A percentile compares a stretch with the other conserved stretches of the same genome.
phyloP scores from a whole-genome alignment of 2,888 invertebrate genomes.

The Mimachlamys varia region DNA sequence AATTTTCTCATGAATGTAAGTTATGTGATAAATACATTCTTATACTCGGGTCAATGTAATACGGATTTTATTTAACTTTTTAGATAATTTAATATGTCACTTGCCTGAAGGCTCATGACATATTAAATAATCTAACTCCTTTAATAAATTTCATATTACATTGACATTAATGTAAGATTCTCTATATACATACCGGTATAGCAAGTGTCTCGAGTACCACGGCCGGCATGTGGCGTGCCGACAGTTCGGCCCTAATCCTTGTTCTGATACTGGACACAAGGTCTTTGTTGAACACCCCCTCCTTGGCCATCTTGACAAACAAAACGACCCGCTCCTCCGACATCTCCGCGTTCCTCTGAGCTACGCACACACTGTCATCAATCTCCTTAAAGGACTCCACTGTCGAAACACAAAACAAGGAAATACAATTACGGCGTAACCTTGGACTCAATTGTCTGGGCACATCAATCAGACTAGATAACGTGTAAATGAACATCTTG shows the following conservation, averaged over 20 bases:
- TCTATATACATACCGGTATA: constrained; percentile 83
- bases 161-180: too few species aligned
- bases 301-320: constrained; percentile 83
- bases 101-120: too few species aligned
- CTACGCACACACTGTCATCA: constrained; percentile 84
- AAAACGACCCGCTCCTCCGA: constrained; percentile 84
- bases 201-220: constrained; percentile 82
- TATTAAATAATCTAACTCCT: too few species aligned
- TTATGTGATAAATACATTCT: too few species aligned
- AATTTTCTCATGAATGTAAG: too few species aligned
- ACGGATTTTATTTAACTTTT: too few species aligned
- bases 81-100: too few species aligned
- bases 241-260: constrained; percentile 81
- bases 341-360: constrained; percentile 81
- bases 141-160: too few species aligned
- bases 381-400: constrained; percentile 83
- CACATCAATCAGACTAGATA: too few species aligned
- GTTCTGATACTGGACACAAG: constrained; percentile 80
- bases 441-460: too few species aligned
- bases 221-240: constrained; percentile 84
- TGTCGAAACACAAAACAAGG: constrained; percentile 60
- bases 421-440: neutral
- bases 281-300: constrained; percentile 77
- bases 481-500: too few species aligned
- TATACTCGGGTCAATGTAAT: too few species aligned